Percentiles rank a stretch among this genome's conserved stretches.
Evolutionary conservation across 2,888 invertebrate genomes (phyloP).

Genomic region (Alloscopus bannaensis): DNA sequence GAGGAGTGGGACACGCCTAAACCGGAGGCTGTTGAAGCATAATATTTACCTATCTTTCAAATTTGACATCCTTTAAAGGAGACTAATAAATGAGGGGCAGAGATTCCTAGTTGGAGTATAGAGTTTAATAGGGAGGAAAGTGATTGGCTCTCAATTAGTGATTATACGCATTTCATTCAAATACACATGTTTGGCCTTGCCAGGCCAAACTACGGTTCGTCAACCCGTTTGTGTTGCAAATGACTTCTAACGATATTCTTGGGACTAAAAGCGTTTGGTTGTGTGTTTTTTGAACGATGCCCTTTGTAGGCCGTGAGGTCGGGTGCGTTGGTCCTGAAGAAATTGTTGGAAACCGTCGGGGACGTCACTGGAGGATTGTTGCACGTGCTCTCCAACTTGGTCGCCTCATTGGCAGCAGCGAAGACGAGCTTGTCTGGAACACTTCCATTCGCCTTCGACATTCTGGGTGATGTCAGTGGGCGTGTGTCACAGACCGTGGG

Average conservation of each 20-base stretch:
- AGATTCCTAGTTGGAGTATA: not conserved
- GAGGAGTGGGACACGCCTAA: constrained; percentile 53
- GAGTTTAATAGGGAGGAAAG: not conserved
- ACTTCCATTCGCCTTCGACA: constrained; percentile 73
- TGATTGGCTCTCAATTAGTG: too few relatives aligned
- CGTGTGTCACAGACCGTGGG: constrained; percentile 73
- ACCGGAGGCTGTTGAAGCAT: constrained; percentile 42
- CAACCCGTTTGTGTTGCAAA: too few relatives aligned
- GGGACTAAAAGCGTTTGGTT: not conserved
- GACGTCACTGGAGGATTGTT: constrained; percentile 73
- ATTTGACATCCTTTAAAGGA: constrained; percentile 4
- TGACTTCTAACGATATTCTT: not conserved
- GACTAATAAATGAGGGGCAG: not conserved
- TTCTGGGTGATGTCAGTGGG: constrained; percentile 73
- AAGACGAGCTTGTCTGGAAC: constrained; percentile 73
- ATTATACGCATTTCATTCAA: not conserved
- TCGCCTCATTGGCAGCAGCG: constrained; percentile 73
- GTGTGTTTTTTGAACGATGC: not conserved
- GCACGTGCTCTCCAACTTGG: constrained; percentile 73
- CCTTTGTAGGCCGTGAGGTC: constrained; percentile 71
- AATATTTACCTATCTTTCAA: not conserved
- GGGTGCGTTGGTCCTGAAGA: constrained; percentile 72
- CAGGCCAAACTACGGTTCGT: too few relatives aligned
- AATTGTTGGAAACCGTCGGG: constrained; percentile 73
- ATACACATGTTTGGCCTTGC: not conserved